Base-by-base conservation (phyloP, 1,140 invertebrate genomes). In the Latrodectus geometricus region DNA sequence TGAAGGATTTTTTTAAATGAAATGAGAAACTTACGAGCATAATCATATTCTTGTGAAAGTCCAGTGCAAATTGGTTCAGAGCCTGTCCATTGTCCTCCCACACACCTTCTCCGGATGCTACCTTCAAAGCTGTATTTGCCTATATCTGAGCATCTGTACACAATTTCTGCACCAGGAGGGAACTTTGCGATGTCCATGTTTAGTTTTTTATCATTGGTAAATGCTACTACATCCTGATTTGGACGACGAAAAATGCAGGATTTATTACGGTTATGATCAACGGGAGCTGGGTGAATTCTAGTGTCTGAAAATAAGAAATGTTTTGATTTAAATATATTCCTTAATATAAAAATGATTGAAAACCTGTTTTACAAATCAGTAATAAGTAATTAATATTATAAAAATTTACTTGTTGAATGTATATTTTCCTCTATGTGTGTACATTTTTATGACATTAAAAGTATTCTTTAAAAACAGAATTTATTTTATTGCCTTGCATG, bases 1-100 rank as follows among this genome's bases (percentile, higher is more conserved):
- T 35, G 1, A 1, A 35, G 35, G n/a, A n/a, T n/a, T 35, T 35
- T 35, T 5, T 5, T 35, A 7, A 65, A 65, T 65, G 68, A 69
- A 69, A 69, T 23, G 4, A 78, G 12, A 8, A n/a, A 93, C 94
- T 92, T 91, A 95, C 95, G 94, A 8, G 95, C 95, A 91, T 96
- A 96, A 90, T 96, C 95, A 88, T 96, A 95, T 89, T 95, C 94
- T 91, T 96, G 96, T 89, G 95, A 96, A 0, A 96, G 92, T 0
- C 95, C 95, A 88, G 94, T 94, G 90, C 95, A 96, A 3, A 93
- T 92, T 8, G 95, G 95, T 88, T 94, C 95, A 0, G 93, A 92
- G 11, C 95, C 95, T 61, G 95, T 94, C 95, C 95, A 97, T 56
- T 95, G 93, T 0, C 95, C 95, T 68, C 94, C 93, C 48, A 94